Evolutionary conservation across 2,797 vertebrate genomes (phyloP).

Genomic region (Danio tinwini): DNA sequence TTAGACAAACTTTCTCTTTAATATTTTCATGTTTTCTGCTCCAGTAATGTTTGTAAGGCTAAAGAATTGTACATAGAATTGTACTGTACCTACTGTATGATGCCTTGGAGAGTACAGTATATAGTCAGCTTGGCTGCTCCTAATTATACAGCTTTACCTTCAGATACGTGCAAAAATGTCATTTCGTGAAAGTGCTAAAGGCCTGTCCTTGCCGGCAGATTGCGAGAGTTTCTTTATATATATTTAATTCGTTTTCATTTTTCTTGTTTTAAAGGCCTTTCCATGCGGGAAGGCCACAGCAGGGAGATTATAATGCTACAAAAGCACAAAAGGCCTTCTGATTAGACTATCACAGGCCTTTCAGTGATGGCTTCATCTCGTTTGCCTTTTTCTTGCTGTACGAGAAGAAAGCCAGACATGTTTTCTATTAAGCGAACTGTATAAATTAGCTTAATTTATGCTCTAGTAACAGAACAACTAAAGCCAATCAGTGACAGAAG

Average conservation of each 20-base stretch:
- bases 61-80: too few relatives aligned
- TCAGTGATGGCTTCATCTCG: conserved; percentile 5
- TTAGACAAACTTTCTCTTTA: too few relatives aligned
- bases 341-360: conserved; percentile 17
- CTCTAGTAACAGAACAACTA: conserved; percentile 2
- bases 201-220: neutral
- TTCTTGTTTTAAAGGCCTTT: neutral
- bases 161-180: conserved; percentile 9
- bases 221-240: neutral
- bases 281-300: neutral
- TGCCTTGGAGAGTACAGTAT: too few relatives aligned
- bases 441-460: conserved; percentile 30
- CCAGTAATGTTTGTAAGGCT: too few relatives aligned
- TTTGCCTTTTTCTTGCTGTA: neutral
- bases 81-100: too few relatives aligned
- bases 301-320: neutral
- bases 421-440: neutral
- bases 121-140: too few relatives aligned
- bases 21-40: too few relatives aligned
- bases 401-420: neutral
- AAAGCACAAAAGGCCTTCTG: conserved; percentile 19
- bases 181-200: conserved; percentile 6
- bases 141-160: conserved; percentile 23
- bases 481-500: conserved; percentile 24
- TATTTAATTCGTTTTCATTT: neutral